Conservation (phyloP, 2,888 invertebrate species). For the Cryptus viduatorius region DNA sequence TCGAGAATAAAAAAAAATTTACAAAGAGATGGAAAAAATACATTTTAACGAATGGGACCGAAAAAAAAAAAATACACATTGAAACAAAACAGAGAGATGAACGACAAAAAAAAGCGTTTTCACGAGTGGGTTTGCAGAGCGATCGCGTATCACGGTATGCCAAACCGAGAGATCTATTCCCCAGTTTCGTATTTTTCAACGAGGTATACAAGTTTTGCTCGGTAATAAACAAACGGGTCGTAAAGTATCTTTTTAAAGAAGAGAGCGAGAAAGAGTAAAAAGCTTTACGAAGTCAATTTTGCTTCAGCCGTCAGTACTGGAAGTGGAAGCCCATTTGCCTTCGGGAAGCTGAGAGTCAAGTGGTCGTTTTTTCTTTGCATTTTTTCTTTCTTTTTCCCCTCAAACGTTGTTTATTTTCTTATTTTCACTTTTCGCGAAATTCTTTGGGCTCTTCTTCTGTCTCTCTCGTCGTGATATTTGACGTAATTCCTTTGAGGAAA, state of each 20-base stretch:
- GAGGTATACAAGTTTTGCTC: neutral
- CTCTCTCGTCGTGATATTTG: neutral
- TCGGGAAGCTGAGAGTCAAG: neutral
- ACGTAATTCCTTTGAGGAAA: too few species aligned
- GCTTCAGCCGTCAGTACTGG: neutral
- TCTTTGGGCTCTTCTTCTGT: neutral
- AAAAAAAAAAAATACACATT: neutral
- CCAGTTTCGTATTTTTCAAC: neutral
- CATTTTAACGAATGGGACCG: neutral
- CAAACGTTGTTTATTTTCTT: neutral
- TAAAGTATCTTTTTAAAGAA: conserved; percentile 2
- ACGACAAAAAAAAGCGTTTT: too few species aligned
- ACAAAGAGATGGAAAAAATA: neutral
- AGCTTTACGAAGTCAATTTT: conserved; percentile 18
- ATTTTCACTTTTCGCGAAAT: neutral
- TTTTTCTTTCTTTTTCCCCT: too few species aligned
- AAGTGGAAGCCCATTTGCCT: conserved; percentile 14
- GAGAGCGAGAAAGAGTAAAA: conserved; percentile 3
- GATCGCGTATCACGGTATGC: neutral
- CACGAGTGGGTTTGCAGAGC: neutral
- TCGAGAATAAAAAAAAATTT: neutral
- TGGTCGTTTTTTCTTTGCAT: neutral
- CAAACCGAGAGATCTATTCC: neutral
- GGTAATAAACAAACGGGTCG: conserved; percentile 2
- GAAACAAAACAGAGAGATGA: neutral